phyloP scores from a whole-genome alignment of 2,113 vertebrate species.

The Zosterops japonicus region DNA sequence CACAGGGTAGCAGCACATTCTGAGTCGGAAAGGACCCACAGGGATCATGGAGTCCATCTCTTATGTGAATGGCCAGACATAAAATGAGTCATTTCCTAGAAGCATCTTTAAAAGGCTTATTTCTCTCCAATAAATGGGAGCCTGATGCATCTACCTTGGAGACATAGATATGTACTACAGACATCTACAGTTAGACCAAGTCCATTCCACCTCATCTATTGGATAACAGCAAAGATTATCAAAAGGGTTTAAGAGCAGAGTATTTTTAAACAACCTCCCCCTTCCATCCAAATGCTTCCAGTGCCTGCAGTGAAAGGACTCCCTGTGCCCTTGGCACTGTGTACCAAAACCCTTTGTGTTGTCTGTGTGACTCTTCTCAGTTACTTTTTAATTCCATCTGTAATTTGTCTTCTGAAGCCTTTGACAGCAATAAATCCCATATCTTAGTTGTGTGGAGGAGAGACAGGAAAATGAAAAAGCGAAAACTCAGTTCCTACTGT shows the following conservation, averaged over 20 bases:
- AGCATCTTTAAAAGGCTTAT: not conserved
- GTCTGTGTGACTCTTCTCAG: not conserved
- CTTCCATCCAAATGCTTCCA: not conserved
- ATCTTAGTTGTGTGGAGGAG: not conserved
- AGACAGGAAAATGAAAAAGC: not conserved
- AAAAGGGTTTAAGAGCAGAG: not conserved
- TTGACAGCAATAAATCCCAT: not conserved
- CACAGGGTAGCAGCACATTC: not conserved
- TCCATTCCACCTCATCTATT: not conserved
- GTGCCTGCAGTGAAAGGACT: not conserved
- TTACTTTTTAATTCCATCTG: not conserved
- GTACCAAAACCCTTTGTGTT: not conserved
- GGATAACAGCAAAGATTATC: not conserved
- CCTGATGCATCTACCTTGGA: not conserved
- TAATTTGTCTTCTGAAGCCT: not conserved
- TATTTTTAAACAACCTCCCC: not conserved
- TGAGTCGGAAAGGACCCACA: not conserved
- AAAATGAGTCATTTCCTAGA: not conserved
- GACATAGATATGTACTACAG: not conserved
- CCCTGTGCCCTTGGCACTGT: fast-evolving
- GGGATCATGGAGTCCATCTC: not conserved
- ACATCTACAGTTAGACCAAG: not conserved
- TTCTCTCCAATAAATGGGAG: not conserved
- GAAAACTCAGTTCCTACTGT: not conserved
- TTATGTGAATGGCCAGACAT: not conserved